A percentile compares a stretch with the other conserved stretches of the same genome.
Conservation (phyloP, 1,140 invertebrate genomes). For the Xylocopa sonorina region DNA sequence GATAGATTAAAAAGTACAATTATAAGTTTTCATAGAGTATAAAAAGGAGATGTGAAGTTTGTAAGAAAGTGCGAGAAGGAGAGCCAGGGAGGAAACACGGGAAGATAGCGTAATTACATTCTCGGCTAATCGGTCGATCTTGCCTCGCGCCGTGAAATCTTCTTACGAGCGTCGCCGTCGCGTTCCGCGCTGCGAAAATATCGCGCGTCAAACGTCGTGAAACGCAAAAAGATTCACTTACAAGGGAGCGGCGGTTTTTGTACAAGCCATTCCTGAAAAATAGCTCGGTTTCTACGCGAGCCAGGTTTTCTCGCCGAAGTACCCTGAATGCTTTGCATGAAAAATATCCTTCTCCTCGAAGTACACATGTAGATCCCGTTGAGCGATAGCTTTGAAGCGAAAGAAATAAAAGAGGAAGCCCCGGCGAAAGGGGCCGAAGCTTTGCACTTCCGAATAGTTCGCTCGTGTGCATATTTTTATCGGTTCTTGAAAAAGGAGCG, state of each 20-base stretch:
- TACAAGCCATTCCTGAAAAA: background rate
- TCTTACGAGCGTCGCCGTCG: background rate
- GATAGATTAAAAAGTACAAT: too few species aligned
- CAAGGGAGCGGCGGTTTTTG: conserved; percentile 13
- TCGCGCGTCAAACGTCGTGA: background rate
- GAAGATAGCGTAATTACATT: too few species aligned
- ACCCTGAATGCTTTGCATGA: conserved; percentile 36
- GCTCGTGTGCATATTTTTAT: conserved; percentile 19
- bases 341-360: conserved; percentile 28
- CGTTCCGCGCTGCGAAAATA: background rate
- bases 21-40: too few species aligned
- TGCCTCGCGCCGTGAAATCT: background rate
- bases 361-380: conserved; percentile 21
- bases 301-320: conserved; percentile 10
- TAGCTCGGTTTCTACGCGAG: conserved; percentile 15
- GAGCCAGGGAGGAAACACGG: too few species aligned
- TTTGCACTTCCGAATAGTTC: conserved; percentile 8
- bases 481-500: background rate
- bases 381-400: conserved; percentile 30
- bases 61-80: background rate
- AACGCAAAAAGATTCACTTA: conserved; percentile 27
- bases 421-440: background rate
- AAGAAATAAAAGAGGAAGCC: conserved; percentile 36
- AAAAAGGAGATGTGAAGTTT: too few species aligned
- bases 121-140: background rate